Evolutionary conservation across 2,113 vertebrate species (phyloP).

Genomic region (Zosterops pallidus): DNA sequence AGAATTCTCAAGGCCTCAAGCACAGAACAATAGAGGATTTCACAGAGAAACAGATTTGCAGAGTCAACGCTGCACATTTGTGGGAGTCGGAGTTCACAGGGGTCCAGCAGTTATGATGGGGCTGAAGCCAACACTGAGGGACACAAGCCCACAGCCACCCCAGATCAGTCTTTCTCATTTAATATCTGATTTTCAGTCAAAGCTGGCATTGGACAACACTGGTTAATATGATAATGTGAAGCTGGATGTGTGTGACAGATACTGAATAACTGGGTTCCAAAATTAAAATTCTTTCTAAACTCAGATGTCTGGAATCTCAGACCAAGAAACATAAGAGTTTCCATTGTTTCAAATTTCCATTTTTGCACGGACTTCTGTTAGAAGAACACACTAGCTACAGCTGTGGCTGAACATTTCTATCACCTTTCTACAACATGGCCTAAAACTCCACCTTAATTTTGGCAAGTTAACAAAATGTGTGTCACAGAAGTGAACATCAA

Average conservation of each 20-base stretch:
- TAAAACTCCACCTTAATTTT: neutral
- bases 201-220: neutral
- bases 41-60: neutral
- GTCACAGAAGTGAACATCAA: neutral
- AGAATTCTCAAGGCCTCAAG: conserved; percentile 37
- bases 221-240: neutral
- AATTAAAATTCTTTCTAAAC: neutral
- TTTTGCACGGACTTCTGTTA: neutral
- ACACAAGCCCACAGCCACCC: neutral
- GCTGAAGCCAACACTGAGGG: neutral
- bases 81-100: neutral
- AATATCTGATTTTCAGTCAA: neutral
- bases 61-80: neutral
- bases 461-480: neutral
- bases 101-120: neutral
- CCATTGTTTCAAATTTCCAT: neutral
- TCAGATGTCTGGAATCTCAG: neutral
- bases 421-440: neutral
- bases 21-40: conserved; percentile 25
- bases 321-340: neutral
- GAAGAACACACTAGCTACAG: neutral
- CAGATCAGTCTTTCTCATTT: neutral
- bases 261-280: neutral
- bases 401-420: neutral
- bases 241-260: neutral